These are phyloP conservation scores for Hafferia zeledoni DNA, from an alignment of 2,797 vertebrate species.

Conservation along the genomic window DNA sequence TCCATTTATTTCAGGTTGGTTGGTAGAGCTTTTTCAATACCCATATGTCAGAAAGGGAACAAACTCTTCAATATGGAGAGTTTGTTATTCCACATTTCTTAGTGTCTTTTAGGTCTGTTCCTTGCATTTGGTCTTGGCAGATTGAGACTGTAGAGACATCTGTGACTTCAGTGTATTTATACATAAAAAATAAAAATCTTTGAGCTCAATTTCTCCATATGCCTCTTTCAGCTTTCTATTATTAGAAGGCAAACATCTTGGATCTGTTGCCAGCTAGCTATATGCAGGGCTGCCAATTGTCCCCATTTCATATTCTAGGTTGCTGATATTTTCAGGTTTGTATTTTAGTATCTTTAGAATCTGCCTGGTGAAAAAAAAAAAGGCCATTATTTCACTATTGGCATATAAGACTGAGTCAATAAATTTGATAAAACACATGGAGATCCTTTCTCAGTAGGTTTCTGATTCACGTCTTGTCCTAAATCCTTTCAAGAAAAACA, in stretches of 20 bases:
- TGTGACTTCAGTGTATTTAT: conserved; percentile 51
- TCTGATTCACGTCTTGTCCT: background rate
- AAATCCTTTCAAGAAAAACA: background rate
- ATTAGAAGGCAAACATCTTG: conserved; percentile 63
- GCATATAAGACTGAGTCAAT: conserved; percentile 22
- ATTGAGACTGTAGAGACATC: conserved; percentile 47
- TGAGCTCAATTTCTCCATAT: conserved; percentile 51
- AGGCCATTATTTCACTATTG: conserved; percentile 3
- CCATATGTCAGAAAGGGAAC: background rate
- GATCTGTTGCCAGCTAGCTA: conserved; percentile 1
- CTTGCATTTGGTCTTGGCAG: conserved; percentile 46
- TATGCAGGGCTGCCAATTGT: conserved; percentile 16
- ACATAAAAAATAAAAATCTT: conserved; percentile 33
- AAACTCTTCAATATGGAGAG: background rate
- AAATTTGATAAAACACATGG: background rate
- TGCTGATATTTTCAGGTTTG: conserved; percentile 46
- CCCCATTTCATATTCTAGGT: conserved; percentile 17
- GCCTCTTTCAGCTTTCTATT: conserved; percentile 59
- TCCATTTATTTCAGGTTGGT: background rate
- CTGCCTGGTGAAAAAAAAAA: background rate
- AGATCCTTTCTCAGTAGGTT: background rate
- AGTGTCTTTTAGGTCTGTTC: conserved; percentile 7
- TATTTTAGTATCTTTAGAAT: conserved; percentile 47
- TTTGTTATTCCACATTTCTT: background rate
- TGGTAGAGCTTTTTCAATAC: background rate